Evolutionary conservation across 1,140 invertebrate genomes (phyloP).

Genomic region (Cyclina sinensis): DNA sequence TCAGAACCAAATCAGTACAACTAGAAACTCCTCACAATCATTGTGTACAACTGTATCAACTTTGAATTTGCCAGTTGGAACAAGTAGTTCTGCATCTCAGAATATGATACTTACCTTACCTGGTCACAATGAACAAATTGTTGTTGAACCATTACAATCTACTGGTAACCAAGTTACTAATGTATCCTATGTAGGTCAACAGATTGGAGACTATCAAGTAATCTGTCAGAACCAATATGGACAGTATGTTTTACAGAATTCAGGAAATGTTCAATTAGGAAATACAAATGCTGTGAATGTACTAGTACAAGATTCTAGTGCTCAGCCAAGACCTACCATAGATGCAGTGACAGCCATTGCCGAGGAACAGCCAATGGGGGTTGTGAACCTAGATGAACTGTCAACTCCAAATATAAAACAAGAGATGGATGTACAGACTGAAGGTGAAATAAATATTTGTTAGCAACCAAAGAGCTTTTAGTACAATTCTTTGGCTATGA

Average conservation of each 20-base stretch:
- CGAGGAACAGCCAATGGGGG: neutral
- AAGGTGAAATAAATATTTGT: too few species aligned
- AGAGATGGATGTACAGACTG: neutral
- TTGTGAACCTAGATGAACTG: neutral
- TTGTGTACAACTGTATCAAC: neutral
- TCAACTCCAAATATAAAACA: neutral
- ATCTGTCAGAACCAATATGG: conserved; percentile 8
- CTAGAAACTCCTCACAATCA: neutral
- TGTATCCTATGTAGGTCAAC: neutral
- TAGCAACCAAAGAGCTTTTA: too few species aligned
- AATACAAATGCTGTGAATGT: conserved; percentile 8
- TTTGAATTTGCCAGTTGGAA: neutral
- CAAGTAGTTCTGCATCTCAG: neutral
- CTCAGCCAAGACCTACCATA: neutral
- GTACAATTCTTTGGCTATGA: too few species aligned
- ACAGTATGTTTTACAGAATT: conserved; percentile 41
- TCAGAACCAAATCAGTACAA: neutral
- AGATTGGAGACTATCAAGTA: conserved; percentile 17
- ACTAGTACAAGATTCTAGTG: conserved; percentile 25
- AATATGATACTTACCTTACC: conserved; percentile 11
- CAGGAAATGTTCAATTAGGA: conserved; percentile 40
- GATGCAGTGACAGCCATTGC: neutral
- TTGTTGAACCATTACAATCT: neutral
- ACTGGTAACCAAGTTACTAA: neutral
- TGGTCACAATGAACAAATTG: neutral